These are phyloP conservation scores for Pitta sordida DNA, from an alignment of 2,113 vertebrate genomes.

Conservation along the genomic window DNA sequence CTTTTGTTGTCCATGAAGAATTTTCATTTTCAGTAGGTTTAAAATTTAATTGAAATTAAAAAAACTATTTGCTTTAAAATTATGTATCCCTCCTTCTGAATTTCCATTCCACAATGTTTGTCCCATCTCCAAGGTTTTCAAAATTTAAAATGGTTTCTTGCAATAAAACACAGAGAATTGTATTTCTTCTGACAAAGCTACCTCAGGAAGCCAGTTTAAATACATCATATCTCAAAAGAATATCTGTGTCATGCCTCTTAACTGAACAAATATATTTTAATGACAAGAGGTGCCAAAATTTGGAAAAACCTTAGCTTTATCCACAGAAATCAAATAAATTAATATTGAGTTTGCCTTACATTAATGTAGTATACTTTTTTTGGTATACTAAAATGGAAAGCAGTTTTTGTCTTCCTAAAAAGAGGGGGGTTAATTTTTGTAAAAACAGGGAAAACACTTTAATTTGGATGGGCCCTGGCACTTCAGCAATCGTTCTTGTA, in stretches of 20 bases:
- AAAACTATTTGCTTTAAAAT: neutral
- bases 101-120: neutral
- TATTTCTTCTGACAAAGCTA: neutral
- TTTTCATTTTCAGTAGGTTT: neutral
- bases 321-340: neutral
- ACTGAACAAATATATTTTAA: neutral
- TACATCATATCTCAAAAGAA: neutral
- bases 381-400: neutral
- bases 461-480: neutral
- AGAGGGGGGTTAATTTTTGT: neutral
- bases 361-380: neutral
- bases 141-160: neutral
- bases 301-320: neutral
- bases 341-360: neutral
- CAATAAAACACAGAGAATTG: neutral
- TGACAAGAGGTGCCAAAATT: neutral
- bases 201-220: neutral
- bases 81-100: neutral
- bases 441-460: neutral
- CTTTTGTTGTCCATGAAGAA: neutral
- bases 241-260: neutral
- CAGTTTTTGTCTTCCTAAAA: neutral
- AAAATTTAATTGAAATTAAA: neutral
- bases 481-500: neutral
- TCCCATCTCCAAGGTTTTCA: neutral